Conservation (phyloP, 2,888 invertebrate genomes). For the Geotrupes spiniger region DNA sequence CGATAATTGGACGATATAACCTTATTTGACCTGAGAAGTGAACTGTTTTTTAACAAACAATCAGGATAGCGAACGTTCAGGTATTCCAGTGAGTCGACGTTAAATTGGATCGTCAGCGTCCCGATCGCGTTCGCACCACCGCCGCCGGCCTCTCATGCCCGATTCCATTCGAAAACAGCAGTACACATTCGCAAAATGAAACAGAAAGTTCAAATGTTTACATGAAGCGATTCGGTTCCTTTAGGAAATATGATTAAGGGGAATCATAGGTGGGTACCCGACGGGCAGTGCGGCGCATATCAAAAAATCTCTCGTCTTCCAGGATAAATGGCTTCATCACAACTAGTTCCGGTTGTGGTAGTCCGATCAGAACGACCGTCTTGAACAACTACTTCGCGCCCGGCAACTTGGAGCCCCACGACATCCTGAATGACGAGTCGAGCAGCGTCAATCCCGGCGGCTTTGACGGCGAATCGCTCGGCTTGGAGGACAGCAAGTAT, state of each 20-base stretch:
- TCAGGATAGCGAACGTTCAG: conserved; percentile 23
- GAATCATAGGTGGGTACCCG: conserved; percentile 31
- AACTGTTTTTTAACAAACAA: conserved; percentile 34
- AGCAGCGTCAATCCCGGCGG: conserved; percentile 14
- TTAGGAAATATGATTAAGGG: conserved; percentile 31
- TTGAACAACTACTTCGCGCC: conserved; percentile 14
- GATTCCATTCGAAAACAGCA: neutral
- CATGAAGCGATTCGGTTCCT: conserved; percentile 9
- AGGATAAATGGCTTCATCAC: conserved; percentile 17
- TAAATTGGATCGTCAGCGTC: neutral
- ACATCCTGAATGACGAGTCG: conserved; percentile 15
- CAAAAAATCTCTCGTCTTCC: too few species aligned
- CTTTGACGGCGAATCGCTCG: conserved; percentile 17
- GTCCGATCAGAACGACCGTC: conserved; percentile 4
- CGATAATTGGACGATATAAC: conserved; percentile 38
- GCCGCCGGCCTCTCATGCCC: neutral
- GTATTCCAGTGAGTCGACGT: conserved; percentile 3
- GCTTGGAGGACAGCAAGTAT: conserved; percentile 16
- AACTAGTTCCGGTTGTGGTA: conserved; percentile 11
- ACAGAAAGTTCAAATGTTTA: conserved; percentile 12
- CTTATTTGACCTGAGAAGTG: conserved; percentile 46
- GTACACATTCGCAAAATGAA: conserved; percentile 6
- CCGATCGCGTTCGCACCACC: neutral
- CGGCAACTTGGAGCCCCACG: conserved; percentile 15
- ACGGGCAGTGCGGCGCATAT: too few species aligned